These are phyloP conservation scores for Hyalella azteca DNA, from an alignment of 2,888 invertebrate genomes.

Conservation along the genomic window DNA sequence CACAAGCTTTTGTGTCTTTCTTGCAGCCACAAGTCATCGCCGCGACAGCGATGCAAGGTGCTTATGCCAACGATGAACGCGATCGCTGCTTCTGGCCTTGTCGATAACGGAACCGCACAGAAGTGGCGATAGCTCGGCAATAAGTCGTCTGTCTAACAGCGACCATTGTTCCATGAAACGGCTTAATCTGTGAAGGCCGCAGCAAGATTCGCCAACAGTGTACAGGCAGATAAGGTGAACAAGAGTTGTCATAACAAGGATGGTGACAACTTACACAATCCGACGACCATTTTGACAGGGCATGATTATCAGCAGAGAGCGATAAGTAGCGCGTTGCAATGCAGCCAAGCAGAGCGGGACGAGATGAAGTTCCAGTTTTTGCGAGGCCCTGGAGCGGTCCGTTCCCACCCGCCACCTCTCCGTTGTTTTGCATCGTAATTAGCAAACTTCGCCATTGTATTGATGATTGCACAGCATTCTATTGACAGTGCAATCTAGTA, in stretches of 20 bases:
- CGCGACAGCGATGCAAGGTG: too few species aligned
- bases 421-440: constrained; percentile 26
- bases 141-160: too few species aligned
- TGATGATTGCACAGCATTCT: constrained; percentile 22
- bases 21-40: constrained; percentile 22
- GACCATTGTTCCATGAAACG: too few species aligned
- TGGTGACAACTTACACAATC: background rate
- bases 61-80: background rate
- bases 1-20: constrained; percentile 23
- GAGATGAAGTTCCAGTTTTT: constrained; percentile 11
- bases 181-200: too few species aligned
- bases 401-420: background rate
- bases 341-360: background rate
- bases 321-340: background rate
- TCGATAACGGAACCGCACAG: too few species aligned
- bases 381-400: background rate
- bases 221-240: background rate
- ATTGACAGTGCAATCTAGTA: constrained; percentile 16
- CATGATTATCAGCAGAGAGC: constrained; percentile 9
- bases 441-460: constrained; percentile 10
- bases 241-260: background rate
- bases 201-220: too few species aligned
- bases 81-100: background rate
- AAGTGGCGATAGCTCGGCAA: too few species aligned
- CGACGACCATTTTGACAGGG: constrained; percentile 28